These are phyloP conservation scores for Lysiphlebus fabarum DNA, from an alignment of 1,140 invertebrate genomes.

Conservation along the genomic window DNA sequence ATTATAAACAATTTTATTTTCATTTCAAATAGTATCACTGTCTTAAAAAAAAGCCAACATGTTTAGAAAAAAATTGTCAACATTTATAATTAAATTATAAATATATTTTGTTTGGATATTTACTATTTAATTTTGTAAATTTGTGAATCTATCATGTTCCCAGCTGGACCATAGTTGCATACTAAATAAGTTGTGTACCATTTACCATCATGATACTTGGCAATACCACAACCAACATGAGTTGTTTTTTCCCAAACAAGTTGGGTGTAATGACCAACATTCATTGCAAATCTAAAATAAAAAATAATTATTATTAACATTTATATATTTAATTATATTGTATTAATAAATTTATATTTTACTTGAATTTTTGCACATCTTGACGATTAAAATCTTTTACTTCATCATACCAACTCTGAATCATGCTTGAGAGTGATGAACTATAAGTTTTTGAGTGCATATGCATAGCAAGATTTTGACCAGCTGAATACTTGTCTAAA, in stretches of 20 bases:
- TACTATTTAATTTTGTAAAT: no score
- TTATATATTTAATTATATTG: no score
- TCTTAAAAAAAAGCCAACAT: no score
- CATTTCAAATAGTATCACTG: no score
- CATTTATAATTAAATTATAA: no score
- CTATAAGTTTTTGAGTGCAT: neutral
- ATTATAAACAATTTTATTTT: no score
- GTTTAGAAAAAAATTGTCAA: no score
- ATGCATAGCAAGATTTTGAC: conserved; percentile 25
- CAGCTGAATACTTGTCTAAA: neutral
- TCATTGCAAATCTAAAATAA: no score
- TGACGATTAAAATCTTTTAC: neutral
- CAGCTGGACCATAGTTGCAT: conserved; percentile 6
- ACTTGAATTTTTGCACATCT: neutral
- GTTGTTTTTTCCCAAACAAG: conserved; percentile 4
- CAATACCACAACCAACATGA: conserved; percentile 8
- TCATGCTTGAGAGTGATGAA: neutral
- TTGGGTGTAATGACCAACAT: conserved; percentile 5
- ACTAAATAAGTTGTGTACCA: conserved; percentile 1
- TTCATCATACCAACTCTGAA: conserved; percentile 1
- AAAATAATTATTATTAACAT: no score
- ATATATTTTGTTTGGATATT: no score
- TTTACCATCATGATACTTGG: neutral
- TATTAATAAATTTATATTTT: neutral
- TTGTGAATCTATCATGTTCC: neutral